Evolutionary conservation across 2,113 vertebrate genomes (phyloP).

Genomic region (Lichenostomus cassidix): DNA sequence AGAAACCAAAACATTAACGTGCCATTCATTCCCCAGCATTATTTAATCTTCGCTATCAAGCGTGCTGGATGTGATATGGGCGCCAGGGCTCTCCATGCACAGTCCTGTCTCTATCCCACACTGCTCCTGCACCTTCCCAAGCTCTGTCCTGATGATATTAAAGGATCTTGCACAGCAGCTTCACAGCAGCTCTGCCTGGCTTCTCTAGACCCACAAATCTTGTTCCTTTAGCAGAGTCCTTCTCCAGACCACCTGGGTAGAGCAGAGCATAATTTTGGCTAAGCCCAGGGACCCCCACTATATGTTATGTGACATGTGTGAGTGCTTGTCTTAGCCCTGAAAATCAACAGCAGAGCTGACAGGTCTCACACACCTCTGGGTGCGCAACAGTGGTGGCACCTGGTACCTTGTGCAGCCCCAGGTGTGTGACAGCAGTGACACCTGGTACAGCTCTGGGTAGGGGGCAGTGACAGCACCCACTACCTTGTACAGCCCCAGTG

Average conservation of each 20-base stretch:
- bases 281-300: not conserved
- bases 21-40: not conserved
- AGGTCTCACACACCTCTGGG: not conserved
- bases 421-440: fast-evolving
- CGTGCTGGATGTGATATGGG: fast-evolving
- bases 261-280: not conserved
- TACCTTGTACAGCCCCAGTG: fast-evolving
- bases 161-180: not conserved
- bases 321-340: not conserved
- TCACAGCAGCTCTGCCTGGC: not conserved
- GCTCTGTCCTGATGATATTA: not conserved
- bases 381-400: not conserved
- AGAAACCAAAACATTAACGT: not conserved
- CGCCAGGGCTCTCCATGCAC: not conserved
- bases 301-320: too few species aligned
- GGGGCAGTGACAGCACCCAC: not conserved
- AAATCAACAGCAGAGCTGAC: not conserved
- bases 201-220: not conserved
- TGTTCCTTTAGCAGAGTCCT: not conserved
- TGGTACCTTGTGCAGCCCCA: not conserved
- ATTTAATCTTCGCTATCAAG: not conserved
- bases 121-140: not conserved
- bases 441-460: not conserved
- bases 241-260: not conserved
- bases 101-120: not conserved